These are phyloP conservation scores for Drosophila phalerata DNA, from an alignment of 2,888 invertebrate species.

Conservation along the genomic window DNA sequence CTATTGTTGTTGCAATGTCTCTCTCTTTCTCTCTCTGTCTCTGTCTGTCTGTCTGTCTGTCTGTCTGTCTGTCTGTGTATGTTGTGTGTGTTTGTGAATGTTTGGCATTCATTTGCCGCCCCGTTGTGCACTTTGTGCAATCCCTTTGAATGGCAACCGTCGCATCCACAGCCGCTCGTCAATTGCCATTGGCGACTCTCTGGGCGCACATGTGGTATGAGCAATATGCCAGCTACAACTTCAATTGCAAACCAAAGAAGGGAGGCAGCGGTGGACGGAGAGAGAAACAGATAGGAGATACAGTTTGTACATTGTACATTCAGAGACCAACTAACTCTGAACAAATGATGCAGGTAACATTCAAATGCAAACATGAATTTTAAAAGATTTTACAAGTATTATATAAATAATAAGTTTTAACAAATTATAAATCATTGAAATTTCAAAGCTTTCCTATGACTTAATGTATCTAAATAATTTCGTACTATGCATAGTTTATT, in stretches of 20 bases:
- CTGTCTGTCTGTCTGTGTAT: conserved; percentile 25
- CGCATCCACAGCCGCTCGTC: conserved; percentile 34
- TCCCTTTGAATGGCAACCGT: conserved; percentile 69
- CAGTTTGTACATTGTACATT: neutral
- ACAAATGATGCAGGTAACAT: neutral
- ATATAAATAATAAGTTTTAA: no score
- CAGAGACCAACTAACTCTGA: neutral
- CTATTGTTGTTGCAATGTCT: conserved; percentile 65
- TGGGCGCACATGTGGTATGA: conserved; percentile 65
- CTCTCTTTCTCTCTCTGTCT: conserved; percentile 6
- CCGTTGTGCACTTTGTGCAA: conserved; percentile 74
- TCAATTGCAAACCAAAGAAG: neutral
- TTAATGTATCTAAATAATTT: no score
- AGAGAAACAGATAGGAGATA: neutral
- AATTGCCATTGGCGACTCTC: conserved; percentile 53
- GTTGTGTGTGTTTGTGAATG: conserved; percentile 12
- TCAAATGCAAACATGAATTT: neutral
- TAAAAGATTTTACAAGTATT: no score
- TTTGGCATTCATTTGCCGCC: conserved; percentile 56
- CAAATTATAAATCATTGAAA: no score
- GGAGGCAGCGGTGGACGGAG: neutral
- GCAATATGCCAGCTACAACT: conserved; percentile 25
- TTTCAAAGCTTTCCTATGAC: no score
- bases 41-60: conserved; percentile 22
- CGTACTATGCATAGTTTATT: no score